Evolutionary conservation across 2,113 vertebrate species (phyloP).

Genomic region (Pseudorhombus dupliciocellatus): DNA sequence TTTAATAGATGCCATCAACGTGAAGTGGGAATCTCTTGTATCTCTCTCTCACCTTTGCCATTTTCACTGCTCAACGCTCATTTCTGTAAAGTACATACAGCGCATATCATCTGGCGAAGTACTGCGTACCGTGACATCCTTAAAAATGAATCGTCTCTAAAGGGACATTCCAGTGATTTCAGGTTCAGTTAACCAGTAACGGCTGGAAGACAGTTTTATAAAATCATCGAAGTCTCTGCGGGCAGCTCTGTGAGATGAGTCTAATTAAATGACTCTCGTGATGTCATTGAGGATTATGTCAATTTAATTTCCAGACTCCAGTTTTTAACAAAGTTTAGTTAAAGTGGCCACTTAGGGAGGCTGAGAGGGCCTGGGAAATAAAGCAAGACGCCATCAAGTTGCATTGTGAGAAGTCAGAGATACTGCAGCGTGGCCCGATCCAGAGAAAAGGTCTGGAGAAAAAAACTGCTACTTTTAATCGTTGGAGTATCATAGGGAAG

Average conservation of each 20-base stretch:
- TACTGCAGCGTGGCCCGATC: background rate
- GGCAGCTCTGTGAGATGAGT: background rate
- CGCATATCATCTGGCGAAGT: background rate
- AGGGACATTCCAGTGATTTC: background rate
- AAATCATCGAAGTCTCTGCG: background rate
- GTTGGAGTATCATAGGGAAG: too few relatives aligned
- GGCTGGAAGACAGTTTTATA: background rate
- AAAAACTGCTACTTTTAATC: background rate
- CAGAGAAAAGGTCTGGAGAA: background rate
- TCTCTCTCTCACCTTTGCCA: background rate
- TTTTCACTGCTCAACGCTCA: background rate
- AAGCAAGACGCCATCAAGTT: background rate
- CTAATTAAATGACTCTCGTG: background rate
- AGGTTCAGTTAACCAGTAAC: too few relatives aligned
- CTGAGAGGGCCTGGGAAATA: background rate
- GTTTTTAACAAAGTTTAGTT: background rate
- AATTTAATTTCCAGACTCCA: background rate
- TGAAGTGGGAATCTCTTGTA: slow-evolving; percentile 4
- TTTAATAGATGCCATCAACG: slow-evolving; percentile 19
- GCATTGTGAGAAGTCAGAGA: background rate
- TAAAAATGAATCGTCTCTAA: background rate
- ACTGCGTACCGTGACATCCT: background rate
- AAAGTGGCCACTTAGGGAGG: background rate
- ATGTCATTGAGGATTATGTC: background rate
- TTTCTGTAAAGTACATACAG: background rate